Base-by-base conservation (phyloP, 2,113 vertebrate genomes). In the Furnarius figulus region DNA sequence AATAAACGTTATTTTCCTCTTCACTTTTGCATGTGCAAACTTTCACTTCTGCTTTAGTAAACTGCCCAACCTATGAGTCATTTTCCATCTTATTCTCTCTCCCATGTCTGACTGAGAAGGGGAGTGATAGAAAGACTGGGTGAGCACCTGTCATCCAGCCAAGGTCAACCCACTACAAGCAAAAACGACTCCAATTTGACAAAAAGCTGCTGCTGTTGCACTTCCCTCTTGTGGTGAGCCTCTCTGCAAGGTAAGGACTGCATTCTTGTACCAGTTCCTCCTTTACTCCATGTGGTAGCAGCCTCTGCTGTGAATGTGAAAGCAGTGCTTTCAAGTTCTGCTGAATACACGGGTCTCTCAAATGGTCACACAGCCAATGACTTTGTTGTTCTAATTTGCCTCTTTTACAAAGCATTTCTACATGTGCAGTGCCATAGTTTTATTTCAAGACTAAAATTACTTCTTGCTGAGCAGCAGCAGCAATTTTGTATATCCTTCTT, bases 391-490 rank as follows among this genome's bases (percentile, higher is more conserved):
- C 10, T 40, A 44, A n/a, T 95, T 82, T n/a, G 1, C 31, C 52
- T 18, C 35, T 68, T 59, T 79, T 68, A 89, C 8, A 5, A 71
- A 82, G 5, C 75, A 62, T 72, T 93, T 75, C 30, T 63, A 14
- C 0, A 1, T 31, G 6, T 79, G 39, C 52, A 61, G 35, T 1
- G 1, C 27, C 40, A 2, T 0, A 9, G 6, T 76, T 95, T 70
- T 35, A 66, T 72, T 85, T 72, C 40, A 78, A 58, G 18, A 46
- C 28, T 66, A 66, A 17, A 28, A 52, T 24, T 59, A n/a, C 6
- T 20, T 52, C 35, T 71, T 56, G 14, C 59, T 62, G n/a, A 94
- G 23, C 19, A 78, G 47, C 62, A 74, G 72, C 30, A 40, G 24
- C 40, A 65, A 18, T 73, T 94, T 66, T 83, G 8, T 79, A 7